These are phyloP conservation scores for Lepidostoma basale DNA, from an alignment of 1,140 invertebrate species.

Conservation along the genomic window DNA sequence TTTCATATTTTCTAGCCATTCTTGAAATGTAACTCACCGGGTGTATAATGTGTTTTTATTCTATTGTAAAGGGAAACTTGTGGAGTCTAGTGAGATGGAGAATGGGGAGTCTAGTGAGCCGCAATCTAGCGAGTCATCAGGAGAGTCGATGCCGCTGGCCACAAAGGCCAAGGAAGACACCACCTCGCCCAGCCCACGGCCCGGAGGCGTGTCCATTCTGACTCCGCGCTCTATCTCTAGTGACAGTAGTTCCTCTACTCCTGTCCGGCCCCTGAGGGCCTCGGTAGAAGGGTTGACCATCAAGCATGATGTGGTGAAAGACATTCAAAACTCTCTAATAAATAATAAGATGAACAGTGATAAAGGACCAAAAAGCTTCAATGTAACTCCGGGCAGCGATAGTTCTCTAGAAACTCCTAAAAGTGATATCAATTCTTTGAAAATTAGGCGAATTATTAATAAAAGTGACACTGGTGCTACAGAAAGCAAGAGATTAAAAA, in stretches of 20 bases:
- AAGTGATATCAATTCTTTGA: conserved; percentile 31
- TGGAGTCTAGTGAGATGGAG: conserved; percentile 55
- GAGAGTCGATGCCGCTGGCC: conserved; percentile 14
- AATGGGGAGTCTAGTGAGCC: conserved; percentile 53
- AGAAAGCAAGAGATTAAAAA: conserved; percentile 40
- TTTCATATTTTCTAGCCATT: neutral
- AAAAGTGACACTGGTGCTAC: conserved; percentile 31
- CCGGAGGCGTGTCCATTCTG: neutral
- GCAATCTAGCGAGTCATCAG: conserved; percentile 23
- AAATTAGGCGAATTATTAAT: conserved; percentile 35
- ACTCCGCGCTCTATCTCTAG: conserved; percentile 5
- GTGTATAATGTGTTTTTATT: neutral
- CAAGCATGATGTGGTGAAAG: conserved; percentile 35
- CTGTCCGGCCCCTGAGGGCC: neutral
- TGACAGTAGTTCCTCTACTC: conserved; percentile 6
- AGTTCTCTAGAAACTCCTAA: conserved; percentile 18
- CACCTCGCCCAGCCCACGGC: neutral
- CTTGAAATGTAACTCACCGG: neutral
- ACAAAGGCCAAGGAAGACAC: conserved; percentile 11
- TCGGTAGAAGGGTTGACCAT: conserved; percentile 17
- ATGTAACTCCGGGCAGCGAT: conserved; percentile 22
- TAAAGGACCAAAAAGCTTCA: conserved; percentile 28
- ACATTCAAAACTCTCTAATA: conserved; percentile 35
- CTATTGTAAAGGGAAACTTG: conserved; percentile 54
- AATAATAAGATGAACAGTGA: conserved; percentile 37